phyloP scores from a whole-genome alignment of 2,888 invertebrate genomes.

The Sinohyriopsis cumingii region DNA sequence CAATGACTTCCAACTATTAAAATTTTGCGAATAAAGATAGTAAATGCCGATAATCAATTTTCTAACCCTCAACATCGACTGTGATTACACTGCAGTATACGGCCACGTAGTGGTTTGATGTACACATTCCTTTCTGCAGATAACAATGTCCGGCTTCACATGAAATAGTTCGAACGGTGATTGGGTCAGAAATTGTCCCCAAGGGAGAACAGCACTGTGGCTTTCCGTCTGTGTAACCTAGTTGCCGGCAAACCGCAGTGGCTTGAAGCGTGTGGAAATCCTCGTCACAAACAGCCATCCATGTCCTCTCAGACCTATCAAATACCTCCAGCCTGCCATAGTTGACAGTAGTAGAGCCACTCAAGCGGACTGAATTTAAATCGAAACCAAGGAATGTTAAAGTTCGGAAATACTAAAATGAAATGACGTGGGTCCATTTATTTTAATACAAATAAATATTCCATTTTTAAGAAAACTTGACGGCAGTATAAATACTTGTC shows the following conservation, averaged over 20 bases:
- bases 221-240: slow-evolving; percentile 40
- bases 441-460: too few species aligned
- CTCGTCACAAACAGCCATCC: slow-evolving; percentile 36
- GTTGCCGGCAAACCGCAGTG: slow-evolving; percentile 38
- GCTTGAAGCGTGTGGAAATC: slow-evolving; percentile 39
- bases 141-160: slow-evolving; percentile 20
- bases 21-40: too few species aligned
- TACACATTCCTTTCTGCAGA: slow-evolving; percentile 24
- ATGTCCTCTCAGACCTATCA: slow-evolving; percentile 12
- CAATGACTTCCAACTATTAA: too few species aligned
- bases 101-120: slow-evolving; percentile 18
- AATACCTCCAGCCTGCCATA: slow-evolving; percentile 41
- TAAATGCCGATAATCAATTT: not conserved
- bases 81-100: slow-evolving; percentile 25
- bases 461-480: too few species aligned
- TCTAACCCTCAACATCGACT: slow-evolving; percentile 24
- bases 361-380: slow-evolving; percentile 26
- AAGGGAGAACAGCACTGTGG: slow-evolving; percentile 25
- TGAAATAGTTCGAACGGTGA: slow-evolving; percentile 15
- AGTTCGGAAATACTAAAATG: too few species aligned
- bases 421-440: too few species aligned
- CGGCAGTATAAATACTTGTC: too few species aligned
- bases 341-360: slow-evolving; percentile 25
- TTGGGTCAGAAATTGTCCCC: slow-evolving; percentile 15
- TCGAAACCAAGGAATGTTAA: too few species aligned